Evolutionary conservation across 2,888 invertebrate genomes (phyloP), one percentile per base, ranked within the genome.

Genomic region (Chloromyia formosa): DNA sequence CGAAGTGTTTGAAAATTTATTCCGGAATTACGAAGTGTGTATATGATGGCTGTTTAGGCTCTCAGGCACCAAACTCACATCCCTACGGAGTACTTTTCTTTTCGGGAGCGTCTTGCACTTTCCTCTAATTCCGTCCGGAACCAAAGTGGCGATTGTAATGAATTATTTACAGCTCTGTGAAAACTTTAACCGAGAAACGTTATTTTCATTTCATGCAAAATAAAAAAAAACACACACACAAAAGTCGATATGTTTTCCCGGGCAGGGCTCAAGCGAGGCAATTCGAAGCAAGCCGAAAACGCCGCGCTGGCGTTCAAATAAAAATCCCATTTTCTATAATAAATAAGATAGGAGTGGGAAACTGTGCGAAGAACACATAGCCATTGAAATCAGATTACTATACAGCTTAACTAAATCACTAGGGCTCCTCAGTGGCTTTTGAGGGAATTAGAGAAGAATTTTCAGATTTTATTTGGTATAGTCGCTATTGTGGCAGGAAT

Each of bases 121-220:
- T 14, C 5, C 62, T 64, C 42, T 64, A 64, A 64, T 64, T n/a
- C 40, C 14, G 27, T 14, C 62, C 42, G 62, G 62, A 64, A 64
- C 49, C 68, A 53, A 35, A 69, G 69, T 69, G 53, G 54, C 35
- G 56, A 69, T 69, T 69, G 54, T 69, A 69, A 69, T 69, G 54
- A 69, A 69, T 69, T 69, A 69, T 69, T 69, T 69, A 69, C 27
- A 54, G 27, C 35, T 68, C 23, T 68, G 68, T 68, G 53, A 53
- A 53, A 68, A 68, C 68, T 68, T 68, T 53, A 68, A 54, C 69
- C 62, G 42, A 54, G 35, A 53, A 27, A 69, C 69, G 69, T 54
- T 69, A 54, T 27, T 54, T 69, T 68, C 68, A 53, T 53, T 69
- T 64, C 42, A 64, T 64, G 42, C 62, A 64, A 35, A 64, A 42